These are phyloP conservation scores for Hypanus sabinus DNA, from an alignment of 2,113 vertebrate genomes.

Conservation along the genomic window DNA sequence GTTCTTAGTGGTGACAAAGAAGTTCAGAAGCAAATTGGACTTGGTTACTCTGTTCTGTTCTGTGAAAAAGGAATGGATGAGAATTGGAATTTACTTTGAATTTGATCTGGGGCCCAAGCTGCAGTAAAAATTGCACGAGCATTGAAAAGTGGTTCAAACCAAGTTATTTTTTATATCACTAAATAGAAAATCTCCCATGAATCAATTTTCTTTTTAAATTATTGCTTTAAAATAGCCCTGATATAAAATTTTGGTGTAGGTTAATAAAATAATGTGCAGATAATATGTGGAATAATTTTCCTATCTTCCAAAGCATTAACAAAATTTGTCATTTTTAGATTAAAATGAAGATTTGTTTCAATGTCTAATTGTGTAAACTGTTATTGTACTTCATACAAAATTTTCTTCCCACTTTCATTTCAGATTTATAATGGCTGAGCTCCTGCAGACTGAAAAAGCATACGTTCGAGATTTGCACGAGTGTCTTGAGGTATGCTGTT, in stretches of 20 bases:
- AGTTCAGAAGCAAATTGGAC: not conserved
- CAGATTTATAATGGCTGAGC: constrained; percentile 96
- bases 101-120: not conserved
- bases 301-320: not conserved
- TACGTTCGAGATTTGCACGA: constrained; percentile 93
- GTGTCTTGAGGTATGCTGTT: constrained; percentile 79
- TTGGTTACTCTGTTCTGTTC: not conserved
- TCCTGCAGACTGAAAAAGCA: constrained; percentile 92
- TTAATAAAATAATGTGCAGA: not conserved
- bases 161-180: not conserved
- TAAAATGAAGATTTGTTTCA: not conserved
- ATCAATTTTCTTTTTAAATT: not conserved
- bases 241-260: too few relatives aligned
- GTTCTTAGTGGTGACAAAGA: not conserved
- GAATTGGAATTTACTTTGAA: too few relatives aligned
- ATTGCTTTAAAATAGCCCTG: not conserved
- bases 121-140: not conserved
- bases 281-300: not conserved
- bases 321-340: not conserved
- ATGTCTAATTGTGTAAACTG: not conserved
- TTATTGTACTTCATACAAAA: constrained; percentile 15
- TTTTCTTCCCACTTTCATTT: not conserved
- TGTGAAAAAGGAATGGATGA: too few relatives aligned
- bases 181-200: not conserved
- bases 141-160: not conserved